Base-by-base conservation (phyloP, 2,113 vertebrate species). In the Pangasianodon hypophthalmus region DNA sequence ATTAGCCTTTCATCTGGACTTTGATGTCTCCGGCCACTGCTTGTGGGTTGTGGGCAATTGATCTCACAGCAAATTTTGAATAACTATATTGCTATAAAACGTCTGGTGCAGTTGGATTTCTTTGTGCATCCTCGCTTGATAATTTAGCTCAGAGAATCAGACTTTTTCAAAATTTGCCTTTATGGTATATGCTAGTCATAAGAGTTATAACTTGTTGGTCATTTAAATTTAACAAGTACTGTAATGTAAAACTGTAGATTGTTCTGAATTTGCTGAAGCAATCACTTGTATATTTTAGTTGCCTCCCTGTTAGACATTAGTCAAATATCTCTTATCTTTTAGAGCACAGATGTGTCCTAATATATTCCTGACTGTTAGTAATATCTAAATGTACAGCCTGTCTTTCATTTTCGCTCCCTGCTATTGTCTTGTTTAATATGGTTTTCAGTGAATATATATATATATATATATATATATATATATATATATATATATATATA, bases 1-100 rank as follows among this genome's bases (percentile, higher is more conserved):
- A 91, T 90, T 82, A 84, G 77, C 46, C 64, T 86, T 90, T 89
- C 88, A 90, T 91, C 84, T 81, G 79, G 62, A 50, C 90, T 93
- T 92, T 89, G 24, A 88, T 91, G 91, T 90, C 89, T 91, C 48
- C 73, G 87, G 90, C 67, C 69, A 37, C n/a, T 54, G 91, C 67
- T 69, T n/a, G 41, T 80, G 19, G 41, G 44, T 84, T 85, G 19
- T 50, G 71, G 83, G 64, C 37, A 41, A 81, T 85, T 89, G 83
- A 56, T 89, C 62, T 90, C 32, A 69, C n/a, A 82, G 54, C 71
- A 52, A 79, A 73, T 87, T 87, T 69, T 84, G 37, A 87, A 84
- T 87, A 87, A 58, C n/a, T 81, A 85, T 60, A 84, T 54, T 21
- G 29, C n/a, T 86, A 56, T 88, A 62, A 77, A 82, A 67, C 9